phyloP scores from a whole-genome alignment of 2,113 vertebrate genomes.

The Falco punctatus region DNA sequence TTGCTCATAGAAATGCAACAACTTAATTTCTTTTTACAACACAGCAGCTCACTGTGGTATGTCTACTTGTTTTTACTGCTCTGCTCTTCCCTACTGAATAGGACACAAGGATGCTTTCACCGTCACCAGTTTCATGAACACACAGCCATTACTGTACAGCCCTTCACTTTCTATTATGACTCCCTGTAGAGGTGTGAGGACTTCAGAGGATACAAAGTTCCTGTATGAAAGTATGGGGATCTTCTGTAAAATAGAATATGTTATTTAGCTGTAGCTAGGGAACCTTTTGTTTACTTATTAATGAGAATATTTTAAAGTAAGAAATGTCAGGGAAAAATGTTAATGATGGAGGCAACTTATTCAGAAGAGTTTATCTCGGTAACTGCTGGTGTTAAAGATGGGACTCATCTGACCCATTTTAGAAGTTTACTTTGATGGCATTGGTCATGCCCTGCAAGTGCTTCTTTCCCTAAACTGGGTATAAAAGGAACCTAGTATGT shows the following conservation, averaged over 20 bases:
- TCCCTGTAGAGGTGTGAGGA: not conserved
- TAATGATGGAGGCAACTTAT: not conserved
- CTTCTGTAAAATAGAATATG: not conserved
- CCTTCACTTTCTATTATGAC: not conserved
- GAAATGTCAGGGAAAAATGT: not conserved
- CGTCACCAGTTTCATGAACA: not conserved
- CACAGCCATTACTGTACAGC: not conserved
- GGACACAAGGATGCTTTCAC: not conserved
- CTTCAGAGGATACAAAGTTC: not conserved
- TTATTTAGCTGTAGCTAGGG: not conserved
- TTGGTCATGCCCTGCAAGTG: not conserved
- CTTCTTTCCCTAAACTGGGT: not conserved
- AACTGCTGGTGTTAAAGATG: not conserved
- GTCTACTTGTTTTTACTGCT: not conserved
- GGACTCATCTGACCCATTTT: not conserved
- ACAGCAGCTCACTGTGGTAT: not conserved
- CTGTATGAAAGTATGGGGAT: not conserved
- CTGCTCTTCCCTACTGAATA: not conserved
- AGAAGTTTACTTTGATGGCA: not conserved
- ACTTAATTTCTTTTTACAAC: not conserved
- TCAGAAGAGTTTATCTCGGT: not conserved
- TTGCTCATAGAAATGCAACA: not conserved
- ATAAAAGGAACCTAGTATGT: not conserved
- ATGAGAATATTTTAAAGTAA: not conserved
- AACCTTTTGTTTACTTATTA: not conserved